Evolutionary conservation across 2,113 vertebrate species (phyloP).

Genomic region (Gavia stellata): DNA sequence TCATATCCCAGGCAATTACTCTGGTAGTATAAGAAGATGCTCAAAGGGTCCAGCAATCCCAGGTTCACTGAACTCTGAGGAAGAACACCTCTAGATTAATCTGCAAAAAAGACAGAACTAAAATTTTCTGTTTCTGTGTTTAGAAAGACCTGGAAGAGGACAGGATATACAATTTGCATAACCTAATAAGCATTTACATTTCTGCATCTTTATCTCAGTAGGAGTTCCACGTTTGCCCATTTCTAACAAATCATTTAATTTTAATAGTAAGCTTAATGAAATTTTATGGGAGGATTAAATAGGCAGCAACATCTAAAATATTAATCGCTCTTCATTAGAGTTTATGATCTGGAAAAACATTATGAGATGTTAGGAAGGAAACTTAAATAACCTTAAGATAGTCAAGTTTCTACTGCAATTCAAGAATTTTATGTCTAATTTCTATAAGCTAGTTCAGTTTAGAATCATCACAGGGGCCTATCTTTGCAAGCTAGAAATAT

Average conservation of each 20-base stretch:
- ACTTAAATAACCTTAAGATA: background rate
- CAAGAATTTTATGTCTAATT: background rate
- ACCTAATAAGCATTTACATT: background rate
- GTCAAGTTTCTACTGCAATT: background rate
- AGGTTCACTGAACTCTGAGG: background rate
- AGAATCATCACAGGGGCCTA: background rate
- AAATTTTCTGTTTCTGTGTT: background rate
- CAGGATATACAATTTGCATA: background rate
- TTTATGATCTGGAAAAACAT: background rate
- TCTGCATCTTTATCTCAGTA: background rate
- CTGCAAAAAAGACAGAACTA: background rate
- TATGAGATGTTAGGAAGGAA: background rate
- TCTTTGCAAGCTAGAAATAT: background rate
- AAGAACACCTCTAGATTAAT: background rate
- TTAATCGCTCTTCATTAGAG: background rate
- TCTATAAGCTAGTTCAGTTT: background rate
- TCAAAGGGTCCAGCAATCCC: background rate
- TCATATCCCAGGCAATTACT: background rate
- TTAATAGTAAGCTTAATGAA: background rate
- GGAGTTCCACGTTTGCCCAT: background rate
- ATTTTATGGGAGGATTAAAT: slow-evolving; percentile 17
- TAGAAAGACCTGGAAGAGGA: background rate
- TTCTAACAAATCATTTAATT: slow-evolving; percentile 15
- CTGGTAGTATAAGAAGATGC: background rate
- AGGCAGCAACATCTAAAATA: background rate